These are phyloP conservation scores for Tholera decimalis DNA, from an alignment of 2,888 invertebrate genomes.

Conservation along the genomic window DNA sequence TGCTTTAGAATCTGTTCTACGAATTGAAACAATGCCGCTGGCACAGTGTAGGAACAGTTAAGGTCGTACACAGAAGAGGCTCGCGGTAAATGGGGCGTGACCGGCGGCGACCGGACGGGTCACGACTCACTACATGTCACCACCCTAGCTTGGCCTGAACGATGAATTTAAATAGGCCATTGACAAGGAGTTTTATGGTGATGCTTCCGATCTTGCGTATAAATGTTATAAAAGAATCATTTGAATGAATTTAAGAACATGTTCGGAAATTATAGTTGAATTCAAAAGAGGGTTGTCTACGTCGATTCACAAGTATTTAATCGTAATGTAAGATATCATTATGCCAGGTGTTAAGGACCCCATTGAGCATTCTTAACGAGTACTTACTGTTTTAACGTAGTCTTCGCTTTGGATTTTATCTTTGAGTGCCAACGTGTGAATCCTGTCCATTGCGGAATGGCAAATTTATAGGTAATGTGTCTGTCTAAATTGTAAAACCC, in stretches of 20 bases:
- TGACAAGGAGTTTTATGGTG: conserved; percentile 42
- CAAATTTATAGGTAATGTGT: background rate
- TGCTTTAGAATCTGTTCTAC: conserved; percentile 66
- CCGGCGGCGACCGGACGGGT: conserved; percentile 79
- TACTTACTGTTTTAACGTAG: conserved; percentile 33
- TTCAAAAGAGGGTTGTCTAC: background rate
- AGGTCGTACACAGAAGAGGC: conserved; percentile 73
- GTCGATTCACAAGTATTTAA: conserved; percentile 9
- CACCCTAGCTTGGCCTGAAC: conserved; percentile 58
- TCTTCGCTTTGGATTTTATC: conserved; percentile 32
- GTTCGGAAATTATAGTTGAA: conserved; percentile 9
- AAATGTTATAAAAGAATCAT: conserved; percentile 19
- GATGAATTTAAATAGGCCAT: conserved; percentile 49
- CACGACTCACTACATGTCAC: conserved; percentile 77
- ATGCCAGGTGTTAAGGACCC: conserved; percentile 18
- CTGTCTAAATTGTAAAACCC: background rate
- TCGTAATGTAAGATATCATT: conserved; percentile 22
- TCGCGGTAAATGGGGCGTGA: conserved; percentile 86
- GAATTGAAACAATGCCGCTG: conserved; percentile 73
- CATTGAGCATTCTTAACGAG: conserved; percentile 37
- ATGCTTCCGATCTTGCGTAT: conserved; percentile 23
- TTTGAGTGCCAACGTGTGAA: conserved; percentile 24
- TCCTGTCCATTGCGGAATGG: conserved; percentile 14
- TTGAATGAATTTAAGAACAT: conserved; percentile 11
- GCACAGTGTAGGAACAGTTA: conserved; percentile 63